A percentile compares a stretch with the other conserved stretches of the same genome.
phyloP scores from a whole-genome alignment of 2,888 invertebrate species.

The Pocota personata region DNA sequence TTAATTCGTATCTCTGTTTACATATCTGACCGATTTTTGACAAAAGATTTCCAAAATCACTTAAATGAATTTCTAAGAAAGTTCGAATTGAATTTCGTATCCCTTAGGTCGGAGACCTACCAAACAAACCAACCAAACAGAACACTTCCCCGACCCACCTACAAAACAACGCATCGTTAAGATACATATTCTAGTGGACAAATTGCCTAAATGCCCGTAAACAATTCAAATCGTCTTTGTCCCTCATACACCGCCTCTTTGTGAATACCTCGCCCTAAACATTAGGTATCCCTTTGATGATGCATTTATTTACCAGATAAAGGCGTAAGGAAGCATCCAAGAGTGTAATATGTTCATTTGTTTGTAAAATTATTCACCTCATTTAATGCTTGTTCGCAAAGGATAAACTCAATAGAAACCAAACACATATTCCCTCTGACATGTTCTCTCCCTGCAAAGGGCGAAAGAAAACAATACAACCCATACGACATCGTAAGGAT shows the following conservation, averaged over 20 bases:
- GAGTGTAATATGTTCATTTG: constrained; percentile 71
- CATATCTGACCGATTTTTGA: too few species aligned
- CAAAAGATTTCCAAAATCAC: not conserved
- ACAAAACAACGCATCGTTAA: not conserved
- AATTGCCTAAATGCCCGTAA: constrained; percentile 69
- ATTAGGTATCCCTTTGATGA: constrained; percentile 52
- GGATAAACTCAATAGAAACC: constrained; percentile 25
- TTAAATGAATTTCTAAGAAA: not conserved
- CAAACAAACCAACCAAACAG: constrained; percentile 12
- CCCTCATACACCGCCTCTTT: not conserved
- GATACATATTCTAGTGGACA: constrained; percentile 11
- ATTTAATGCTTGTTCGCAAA: constrained; percentile 64
- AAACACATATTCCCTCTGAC: not conserved
- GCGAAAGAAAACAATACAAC: not conserved
- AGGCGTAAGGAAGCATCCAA: constrained; percentile 70
- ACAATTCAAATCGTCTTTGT: constrained; percentile 53
- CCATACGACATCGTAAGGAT: not conserved
- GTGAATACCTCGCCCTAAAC: not conserved
- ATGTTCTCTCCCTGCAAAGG: not conserved
- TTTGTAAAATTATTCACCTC: constrained; percentile 74
- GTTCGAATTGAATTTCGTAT: not conserved
- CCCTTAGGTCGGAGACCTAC: too few species aligned
- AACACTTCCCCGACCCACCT: not conserved
- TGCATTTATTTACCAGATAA: constrained; percentile 67
- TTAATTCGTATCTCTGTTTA: too few species aligned